These are phyloP conservation scores for Dromococcyx pavoninus DNA, from an alignment of 2,797 vertebrate species.

Conservation along the genomic window DNA sequence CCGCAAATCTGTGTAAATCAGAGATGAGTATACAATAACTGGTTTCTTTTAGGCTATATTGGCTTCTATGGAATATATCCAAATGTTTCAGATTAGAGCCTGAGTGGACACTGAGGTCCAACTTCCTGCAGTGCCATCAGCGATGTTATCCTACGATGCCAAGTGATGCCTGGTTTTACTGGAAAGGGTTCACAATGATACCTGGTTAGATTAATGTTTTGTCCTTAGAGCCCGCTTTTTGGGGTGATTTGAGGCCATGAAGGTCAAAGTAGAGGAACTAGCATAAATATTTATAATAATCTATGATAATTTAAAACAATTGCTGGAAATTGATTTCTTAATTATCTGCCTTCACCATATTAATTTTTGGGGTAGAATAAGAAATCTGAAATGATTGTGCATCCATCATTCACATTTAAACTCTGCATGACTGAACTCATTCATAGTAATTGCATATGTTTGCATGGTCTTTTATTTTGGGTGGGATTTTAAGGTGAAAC, in stretches of 20 bases:
- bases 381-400: not conserved
- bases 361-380: not conserved
- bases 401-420: not conserved
- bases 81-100: not conserved
- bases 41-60: not conserved
- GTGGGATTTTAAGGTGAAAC: slow-evolving; percentile 38
- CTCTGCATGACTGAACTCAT: not conserved
- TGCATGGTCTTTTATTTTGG: not conserved
- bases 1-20: accelerated
- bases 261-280: not conserved
- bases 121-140: not conserved
- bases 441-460: not conserved
- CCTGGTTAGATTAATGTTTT: not conserved
- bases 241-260: not conserved
- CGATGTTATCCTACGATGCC: not conserved
- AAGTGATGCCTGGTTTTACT: not conserved
- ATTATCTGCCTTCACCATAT: not conserved
- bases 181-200: not conserved
- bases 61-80: not conserved
- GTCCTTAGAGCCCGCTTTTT: not conserved
- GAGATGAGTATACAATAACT: not conserved
- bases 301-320: not conserved
- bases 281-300: not conserved
- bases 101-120: not conserved
- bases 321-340: not conserved